phyloP scores from a whole-genome alignment of 2,888 invertebrate species.

The Cephus spinipes region DNA sequence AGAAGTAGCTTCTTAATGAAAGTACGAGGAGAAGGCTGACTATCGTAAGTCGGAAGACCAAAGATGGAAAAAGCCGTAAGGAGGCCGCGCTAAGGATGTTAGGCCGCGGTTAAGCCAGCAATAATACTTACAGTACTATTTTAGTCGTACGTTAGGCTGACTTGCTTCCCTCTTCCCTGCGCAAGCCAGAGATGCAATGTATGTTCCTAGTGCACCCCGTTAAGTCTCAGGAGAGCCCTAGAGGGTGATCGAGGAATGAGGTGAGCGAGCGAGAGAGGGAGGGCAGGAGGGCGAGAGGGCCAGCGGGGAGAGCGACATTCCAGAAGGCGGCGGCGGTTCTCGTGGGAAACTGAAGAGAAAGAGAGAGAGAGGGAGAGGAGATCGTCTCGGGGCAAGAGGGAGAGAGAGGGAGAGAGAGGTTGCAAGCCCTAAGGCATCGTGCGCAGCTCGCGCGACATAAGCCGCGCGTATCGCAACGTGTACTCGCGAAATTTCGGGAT shows the following conservation, averaged over 20 bases:
- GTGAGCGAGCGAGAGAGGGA: conserved; percentile 35
- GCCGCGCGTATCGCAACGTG: conserved; percentile 34
- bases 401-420: conserved; percentile 46
- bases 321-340: conserved; percentile 65
- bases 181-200: conserved; percentile 6
- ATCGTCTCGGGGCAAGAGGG: conserved; percentile 42
- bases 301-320: conserved; percentile 64
- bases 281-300: conserved; percentile 18
- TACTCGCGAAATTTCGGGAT: conserved; percentile 35
- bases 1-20: no score
- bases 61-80: conserved; percentile 4
- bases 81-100: conserved; percentile 7
- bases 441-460: conserved; percentile 54
- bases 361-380: conserved; percentile 53
- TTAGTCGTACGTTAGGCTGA: neutral
- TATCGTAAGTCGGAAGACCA: conserved; percentile 1
- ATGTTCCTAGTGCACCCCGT: conserved; percentile 31
- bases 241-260: conserved; percentile 22
- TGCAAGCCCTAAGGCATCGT: conserved; percentile 52
- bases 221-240: conserved; percentile 31
- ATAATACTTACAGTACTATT: neutral
- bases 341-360: conserved; percentile 65
- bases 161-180: conserved; percentile 11
- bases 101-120: conserved; percentile 1
- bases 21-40: no score